phyloP scores from a whole-genome alignment of 2,888 invertebrate species.

The Dryomyza anilis region DNA sequence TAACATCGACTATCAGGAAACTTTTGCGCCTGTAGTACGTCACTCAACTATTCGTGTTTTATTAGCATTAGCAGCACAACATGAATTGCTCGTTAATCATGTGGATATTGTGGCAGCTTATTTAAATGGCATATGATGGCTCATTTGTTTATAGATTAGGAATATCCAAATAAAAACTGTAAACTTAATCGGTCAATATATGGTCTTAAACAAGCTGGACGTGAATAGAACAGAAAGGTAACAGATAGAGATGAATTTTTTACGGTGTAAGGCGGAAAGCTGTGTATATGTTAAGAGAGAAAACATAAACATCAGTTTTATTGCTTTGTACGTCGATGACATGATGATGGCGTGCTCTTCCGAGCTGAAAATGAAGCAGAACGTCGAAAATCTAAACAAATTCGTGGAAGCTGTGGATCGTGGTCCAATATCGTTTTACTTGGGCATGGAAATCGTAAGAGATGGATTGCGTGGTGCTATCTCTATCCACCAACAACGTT shows the following conservation, averaged over 20 bases:
- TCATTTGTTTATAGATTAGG: constrained; percentile 15
- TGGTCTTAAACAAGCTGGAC: constrained; percentile 28
- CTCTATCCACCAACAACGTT: background rate
- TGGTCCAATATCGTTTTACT: too few species aligned
- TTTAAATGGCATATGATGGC: background rate
- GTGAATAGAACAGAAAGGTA: constrained; percentile 24
- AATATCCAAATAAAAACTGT: too few species aligned
- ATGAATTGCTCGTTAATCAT: background rate
- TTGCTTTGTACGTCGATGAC: too few species aligned
- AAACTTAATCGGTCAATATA: constrained; percentile 31
- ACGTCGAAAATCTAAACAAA: too few species aligned
- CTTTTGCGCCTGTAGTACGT: too few species aligned
- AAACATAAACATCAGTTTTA: background rate
- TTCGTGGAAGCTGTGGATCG: too few species aligned
- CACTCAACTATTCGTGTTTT: too few species aligned
- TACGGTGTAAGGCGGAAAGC: constrained; percentile 25
- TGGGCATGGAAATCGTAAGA: constrained; percentile 29
- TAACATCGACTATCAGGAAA: background rate
- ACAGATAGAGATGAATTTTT: constrained; percentile 15
- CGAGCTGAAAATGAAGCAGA: too few species aligned
- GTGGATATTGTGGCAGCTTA: constrained; percentile 25
- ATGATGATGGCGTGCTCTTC: too few species aligned
- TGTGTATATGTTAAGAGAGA: constrained; percentile 36
- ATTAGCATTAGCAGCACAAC: too few species aligned
- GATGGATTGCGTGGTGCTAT: constrained; percentile 26